phyloP scores from a whole-genome alignment of 1,140 invertebrate species.

The Ylistrum balloti region DNA sequence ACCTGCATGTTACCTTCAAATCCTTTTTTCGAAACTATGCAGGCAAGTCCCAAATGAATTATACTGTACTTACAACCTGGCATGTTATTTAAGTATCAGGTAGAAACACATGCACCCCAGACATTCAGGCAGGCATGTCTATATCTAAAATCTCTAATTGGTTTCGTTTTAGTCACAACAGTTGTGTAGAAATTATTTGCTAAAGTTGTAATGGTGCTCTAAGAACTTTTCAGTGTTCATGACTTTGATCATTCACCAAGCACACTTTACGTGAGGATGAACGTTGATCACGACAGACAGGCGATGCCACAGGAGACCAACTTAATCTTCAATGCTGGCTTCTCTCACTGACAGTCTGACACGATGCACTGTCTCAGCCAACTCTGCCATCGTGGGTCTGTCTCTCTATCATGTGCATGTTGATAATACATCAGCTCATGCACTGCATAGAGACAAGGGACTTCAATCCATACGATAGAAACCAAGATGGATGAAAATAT shows the following conservation, averaged over 20 bases:
- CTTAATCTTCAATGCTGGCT: constrained; percentile 11
- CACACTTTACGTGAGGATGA: not conserved
- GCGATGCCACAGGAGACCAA: not conserved
- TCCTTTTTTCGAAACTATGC: too few species aligned
- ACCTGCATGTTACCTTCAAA: too few species aligned
- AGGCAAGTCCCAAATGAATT: not conserved
- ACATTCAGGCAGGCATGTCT: not conserved
- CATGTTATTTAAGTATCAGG: not conserved
- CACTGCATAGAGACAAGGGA: not conserved
- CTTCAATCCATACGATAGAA: not conserved
- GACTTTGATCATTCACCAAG: not conserved
- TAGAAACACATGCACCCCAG: not conserved
- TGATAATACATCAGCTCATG: not conserved
- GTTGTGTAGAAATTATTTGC: not conserved
- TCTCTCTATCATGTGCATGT: not conserved
- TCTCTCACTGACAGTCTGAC: not conserved
- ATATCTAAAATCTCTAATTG: not conserved
- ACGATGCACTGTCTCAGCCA: not conserved
- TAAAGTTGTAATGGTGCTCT: not conserved
- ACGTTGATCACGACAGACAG: not conserved
- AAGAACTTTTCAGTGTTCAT: constrained; percentile 27
- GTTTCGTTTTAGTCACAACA: not conserved
- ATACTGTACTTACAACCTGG: not conserved
- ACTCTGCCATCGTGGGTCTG: not conserved
- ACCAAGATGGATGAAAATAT: not conserved